These are phyloP conservation scores for Acrocyrtus sp. DNA, from an alignment of 2,888 invertebrate genomes.

Conservation along the genomic window DNA sequence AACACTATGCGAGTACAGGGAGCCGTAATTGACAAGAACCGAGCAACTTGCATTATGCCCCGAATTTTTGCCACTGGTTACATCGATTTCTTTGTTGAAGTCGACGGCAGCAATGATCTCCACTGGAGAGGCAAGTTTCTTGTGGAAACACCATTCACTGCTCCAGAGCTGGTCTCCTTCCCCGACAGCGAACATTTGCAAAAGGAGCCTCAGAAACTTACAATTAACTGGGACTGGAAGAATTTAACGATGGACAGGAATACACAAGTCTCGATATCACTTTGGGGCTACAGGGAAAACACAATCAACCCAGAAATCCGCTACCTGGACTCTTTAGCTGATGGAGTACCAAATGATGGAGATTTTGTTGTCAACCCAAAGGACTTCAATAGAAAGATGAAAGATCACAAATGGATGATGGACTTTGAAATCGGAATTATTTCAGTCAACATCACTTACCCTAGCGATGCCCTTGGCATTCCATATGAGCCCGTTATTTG, in stretches of 20 bases:
- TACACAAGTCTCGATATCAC: constrained; percentile 80
- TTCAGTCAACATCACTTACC: constrained; percentile 87
- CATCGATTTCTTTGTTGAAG: constrained; percentile 85
- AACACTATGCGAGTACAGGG: constrained; percentile 84
- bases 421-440: constrained; percentile 86
- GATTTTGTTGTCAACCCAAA: constrained; percentile 78
- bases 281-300: constrained; percentile 91
- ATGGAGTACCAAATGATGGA: constrained; percentile 73
- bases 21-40: constrained; percentile 79
- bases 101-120: constrained; percentile 79
- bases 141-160: constrained; percentile 90
- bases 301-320: constrained; percentile 83
- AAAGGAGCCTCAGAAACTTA: constrained; percentile 78
- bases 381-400: constrained; percentile 75
- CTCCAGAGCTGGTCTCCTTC: constrained; percentile 87
- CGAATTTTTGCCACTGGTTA: constrained; percentile 88
- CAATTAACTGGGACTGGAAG: constrained; percentile 84
- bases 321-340: constrained; percentile 73
- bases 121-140: constrained; percentile 92
- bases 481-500: constrained; percentile 83
- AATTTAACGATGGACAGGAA: constrained; percentile 85
- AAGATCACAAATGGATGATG: constrained; percentile 71
- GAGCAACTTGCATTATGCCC: constrained; percentile 91
- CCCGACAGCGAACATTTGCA: constrained; percentile 76
- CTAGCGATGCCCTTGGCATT: constrained; percentile 74